Evolutionary conservation across 2,888 invertebrate genomes (phyloP).

Genomic region (Acanthopleura granulata): DNA sequence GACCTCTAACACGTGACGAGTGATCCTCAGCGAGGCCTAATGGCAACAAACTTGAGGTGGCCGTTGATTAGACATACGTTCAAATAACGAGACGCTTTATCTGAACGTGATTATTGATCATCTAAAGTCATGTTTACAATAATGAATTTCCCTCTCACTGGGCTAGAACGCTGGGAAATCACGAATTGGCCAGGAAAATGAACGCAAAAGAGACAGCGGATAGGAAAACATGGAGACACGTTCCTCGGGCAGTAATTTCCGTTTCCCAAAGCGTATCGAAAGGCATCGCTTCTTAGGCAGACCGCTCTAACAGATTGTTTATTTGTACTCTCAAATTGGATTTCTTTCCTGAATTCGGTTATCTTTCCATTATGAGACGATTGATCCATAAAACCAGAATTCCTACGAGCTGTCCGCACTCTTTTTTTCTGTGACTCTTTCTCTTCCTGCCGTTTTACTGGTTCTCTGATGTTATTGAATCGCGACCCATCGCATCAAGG

Average conservation of each 20-base stretch:
- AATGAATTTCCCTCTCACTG: slow-evolving; percentile 17
- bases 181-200: slow-evolving; percentile 18
- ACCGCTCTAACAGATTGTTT: slow-evolving; percentile 15
- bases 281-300: slow-evolving; percentile 15
- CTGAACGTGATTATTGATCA: slow-evolving; percentile 17
- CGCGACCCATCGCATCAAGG: too few species aligned
- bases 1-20: slow-evolving; percentile 8
- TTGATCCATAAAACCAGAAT: slow-evolving; percentile 16
- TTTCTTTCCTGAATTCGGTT: slow-evolving; percentile 18
- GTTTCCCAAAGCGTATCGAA: slow-evolving; percentile 11
- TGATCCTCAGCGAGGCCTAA: slow-evolving; percentile 7
- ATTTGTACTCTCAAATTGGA: slow-evolving; percentile 19
- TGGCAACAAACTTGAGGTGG: slow-evolving; percentile 11
- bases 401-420: not conserved
- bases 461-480: too few species aligned
- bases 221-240: slow-evolving; percentile 18
- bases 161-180: slow-evolving; percentile 11
- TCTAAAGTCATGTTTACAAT: slow-evolving; percentile 19
- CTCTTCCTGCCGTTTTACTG: not conserved
- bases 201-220: slow-evolving; percentile 16
- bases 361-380: slow-evolving; percentile 18
- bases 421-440: not conserved
- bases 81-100: slow-evolving; percentile 5
- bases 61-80: slow-evolving; percentile 18
- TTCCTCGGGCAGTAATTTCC: slow-evolving; percentile 8